Conservation (phyloP, 37 sponge, comb jelly and placozoan genomes). For the Halichondria panicea region DNA sequence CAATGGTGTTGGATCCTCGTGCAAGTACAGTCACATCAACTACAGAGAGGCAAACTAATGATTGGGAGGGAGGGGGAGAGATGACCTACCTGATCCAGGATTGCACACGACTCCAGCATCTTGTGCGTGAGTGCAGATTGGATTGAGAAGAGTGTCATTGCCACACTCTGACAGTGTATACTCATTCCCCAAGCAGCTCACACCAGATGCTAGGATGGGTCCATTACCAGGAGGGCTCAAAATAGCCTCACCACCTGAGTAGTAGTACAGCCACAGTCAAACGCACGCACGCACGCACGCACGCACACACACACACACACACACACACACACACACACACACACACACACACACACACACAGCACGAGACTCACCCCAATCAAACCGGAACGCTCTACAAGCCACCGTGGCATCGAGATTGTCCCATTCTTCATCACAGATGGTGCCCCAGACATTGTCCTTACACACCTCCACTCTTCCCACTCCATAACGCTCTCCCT, state of each 20-base stretch:
- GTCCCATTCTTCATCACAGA: background rate
- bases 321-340: no score
- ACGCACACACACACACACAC: no score
- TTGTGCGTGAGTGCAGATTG: conserved; percentile 10
- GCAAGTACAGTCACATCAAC: background rate
- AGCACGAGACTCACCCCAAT: background rate
- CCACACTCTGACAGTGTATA: background rate
- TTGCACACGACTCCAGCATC: conserved; percentile 12
- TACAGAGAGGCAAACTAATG: background rate
- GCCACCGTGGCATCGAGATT: background rate
- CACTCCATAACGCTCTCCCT: background rate
- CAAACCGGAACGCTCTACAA: background rate
- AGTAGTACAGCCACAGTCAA: no score
- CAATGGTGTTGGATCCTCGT: no score
- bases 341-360: no score
- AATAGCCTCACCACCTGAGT: no score
- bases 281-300: no score
- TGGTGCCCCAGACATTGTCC: background rate
- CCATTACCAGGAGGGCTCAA: background rate
- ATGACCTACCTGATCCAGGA: conserved; percentile 2
- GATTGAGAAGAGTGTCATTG: background rate
- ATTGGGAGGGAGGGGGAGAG: no score
- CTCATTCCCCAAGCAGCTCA: conserved; percentile 6
- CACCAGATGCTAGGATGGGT: background rate
- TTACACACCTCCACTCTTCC: background rate